These are phyloP conservation scores for Zeugodacus cucurbitae DNA, from an alignment of 1,140 invertebrate genomes.

Conservation along the genomic window DNA sequence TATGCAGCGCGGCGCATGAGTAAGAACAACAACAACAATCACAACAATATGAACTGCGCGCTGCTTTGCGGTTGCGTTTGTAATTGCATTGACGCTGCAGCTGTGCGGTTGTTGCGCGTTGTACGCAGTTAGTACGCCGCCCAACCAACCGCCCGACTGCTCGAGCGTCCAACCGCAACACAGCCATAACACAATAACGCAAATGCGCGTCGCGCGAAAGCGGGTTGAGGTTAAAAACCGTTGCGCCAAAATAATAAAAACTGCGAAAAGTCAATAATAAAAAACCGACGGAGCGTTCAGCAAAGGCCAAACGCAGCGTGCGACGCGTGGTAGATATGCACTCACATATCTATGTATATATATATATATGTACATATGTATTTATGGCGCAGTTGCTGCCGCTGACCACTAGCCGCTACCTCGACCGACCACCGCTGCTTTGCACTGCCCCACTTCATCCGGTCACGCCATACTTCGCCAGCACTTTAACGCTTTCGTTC, in stretches of 20 bases:
- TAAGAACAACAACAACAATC: constrained; percentile 17
- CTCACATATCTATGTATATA: too few relatives aligned
- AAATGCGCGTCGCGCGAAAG: neutral
- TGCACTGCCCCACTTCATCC: neutral
- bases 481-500: constrained; percentile 29
- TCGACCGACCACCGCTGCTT: neutral
- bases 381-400: neutral
- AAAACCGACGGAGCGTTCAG: neutral
- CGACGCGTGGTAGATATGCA: neutral
- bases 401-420: neutral
- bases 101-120: neutral
- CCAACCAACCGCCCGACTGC: neutral
- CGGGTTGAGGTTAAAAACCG: constrained; percentile 35
- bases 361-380: neutral
- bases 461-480: neutral
- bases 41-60: neutral
- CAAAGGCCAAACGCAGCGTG: neutral
- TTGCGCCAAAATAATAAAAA: constrained; percentile 34
- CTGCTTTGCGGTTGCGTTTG: constrained; percentile 1
- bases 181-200: neutral
- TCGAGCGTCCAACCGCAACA: neutral
- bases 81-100: neutral
- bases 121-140: neutral
- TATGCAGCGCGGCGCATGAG: neutral
- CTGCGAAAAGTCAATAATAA: constrained; percentile 35